These are phyloP conservation scores for Egretta garzetta DNA, from an alignment of 2,113 vertebrate genomes.

Conservation along the genomic window DNA sequence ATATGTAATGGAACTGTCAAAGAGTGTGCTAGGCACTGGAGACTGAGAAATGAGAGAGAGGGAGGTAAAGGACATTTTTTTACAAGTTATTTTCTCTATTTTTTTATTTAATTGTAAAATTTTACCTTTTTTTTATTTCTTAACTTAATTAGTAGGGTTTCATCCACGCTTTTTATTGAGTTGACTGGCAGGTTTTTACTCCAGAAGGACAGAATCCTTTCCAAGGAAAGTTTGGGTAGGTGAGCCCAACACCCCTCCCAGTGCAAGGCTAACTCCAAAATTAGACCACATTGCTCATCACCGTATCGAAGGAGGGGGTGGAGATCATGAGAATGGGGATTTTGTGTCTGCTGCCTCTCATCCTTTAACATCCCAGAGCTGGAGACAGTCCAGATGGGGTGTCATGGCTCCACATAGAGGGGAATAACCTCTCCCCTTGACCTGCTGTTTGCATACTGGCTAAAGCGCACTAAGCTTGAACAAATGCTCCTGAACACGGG, in stretches of 20 bases:
- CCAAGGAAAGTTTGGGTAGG: background rate
- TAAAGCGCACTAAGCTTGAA: fast-evolving
- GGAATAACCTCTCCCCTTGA: background rate
- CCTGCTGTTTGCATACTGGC: too few species aligned
- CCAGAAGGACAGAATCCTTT: background rate
- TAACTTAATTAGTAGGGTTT: background rate
- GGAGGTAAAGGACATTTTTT: background rate
- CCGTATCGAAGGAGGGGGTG: background rate
- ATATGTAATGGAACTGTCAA: background rate
- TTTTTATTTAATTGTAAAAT: background rate
- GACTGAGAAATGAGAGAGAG: background rate
- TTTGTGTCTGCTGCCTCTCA: background rate
- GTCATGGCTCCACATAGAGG: background rate
- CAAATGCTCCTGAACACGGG: fast-evolving
- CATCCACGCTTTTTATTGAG: background rate
- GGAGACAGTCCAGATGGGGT: background rate
- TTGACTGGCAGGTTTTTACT: background rate
- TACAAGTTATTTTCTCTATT: background rate
- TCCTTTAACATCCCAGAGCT: background rate
- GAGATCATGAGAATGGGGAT: fast-evolving
- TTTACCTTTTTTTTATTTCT: too few species aligned
- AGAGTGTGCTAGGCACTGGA: background rate
- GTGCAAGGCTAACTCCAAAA: background rate
- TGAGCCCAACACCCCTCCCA: background rate
- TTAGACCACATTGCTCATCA: background rate